Base-by-base conservation (phyloP, 2,888 invertebrate species). In the Lissocephala sabroskyi region DNA sequence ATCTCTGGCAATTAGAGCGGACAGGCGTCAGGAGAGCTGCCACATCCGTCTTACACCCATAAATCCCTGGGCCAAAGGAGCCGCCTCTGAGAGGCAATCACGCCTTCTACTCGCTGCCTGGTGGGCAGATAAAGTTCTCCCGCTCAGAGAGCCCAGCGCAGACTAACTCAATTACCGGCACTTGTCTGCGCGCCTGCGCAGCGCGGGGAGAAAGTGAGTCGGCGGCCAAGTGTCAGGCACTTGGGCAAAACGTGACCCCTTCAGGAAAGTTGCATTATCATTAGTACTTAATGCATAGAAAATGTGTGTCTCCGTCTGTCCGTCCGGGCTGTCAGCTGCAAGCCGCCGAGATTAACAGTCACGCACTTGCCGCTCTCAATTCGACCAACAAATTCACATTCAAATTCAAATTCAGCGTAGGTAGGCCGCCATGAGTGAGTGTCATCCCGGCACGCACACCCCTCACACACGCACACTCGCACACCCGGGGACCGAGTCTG, bases 371-470 rank as follows among this genome's bases (percentile, higher is more conserved):
- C 3, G n/a, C n/a, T n/a, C n/a, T n/a, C n/a, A n/a, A n/a, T n/a
- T n/a, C n/a, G n/a, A n/a, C 23, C 23, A 23, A 23, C 3, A 23
- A 23, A 23, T 5, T 23, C 23, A 23, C 23, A 5, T 23, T 23
- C 7, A 7, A 5, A 23, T 23, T 23, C 7, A 23, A n/a, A n/a
- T n/a, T n/a, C n/a, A n/a, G n/a, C 7, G 3, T 35, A 35, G 35
- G 35, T 35, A 35, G 16, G 16, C 35, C 49, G 62, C 73, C 73
- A 67, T 71, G 41, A 30, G 35, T 56, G 52, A 62, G 60, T 73
- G 62, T 60, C 58, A 56, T 45, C 46, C 44, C 56, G 46, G 47
- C 67, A 65, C 67, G 73, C 65, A 73, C 57, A 52, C 70, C 65
- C 53, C 35, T 16, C 16, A 17, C 17, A 39, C 56, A 52, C 52